These are phyloP conservation scores for Thamnophis elegans DNA, from an alignment of 2,797 vertebrate genomes.

Conservation along the genomic window DNA sequence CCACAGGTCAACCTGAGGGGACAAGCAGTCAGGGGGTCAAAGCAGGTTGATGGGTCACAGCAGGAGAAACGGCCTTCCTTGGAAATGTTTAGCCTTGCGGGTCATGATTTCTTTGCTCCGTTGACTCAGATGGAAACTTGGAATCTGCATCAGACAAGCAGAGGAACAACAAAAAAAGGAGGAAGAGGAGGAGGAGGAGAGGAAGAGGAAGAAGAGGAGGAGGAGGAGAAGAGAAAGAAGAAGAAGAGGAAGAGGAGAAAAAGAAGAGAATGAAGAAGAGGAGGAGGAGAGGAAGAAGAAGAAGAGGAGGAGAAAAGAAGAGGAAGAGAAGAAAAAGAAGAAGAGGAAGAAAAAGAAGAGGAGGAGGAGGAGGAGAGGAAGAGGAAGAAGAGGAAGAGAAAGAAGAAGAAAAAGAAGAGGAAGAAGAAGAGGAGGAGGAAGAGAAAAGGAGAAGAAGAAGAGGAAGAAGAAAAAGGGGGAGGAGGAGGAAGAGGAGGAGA, in stretches of 20 bases:
- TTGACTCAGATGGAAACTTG: not conserved
- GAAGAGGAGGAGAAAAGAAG: not conserved
- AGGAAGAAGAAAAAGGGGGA: too few species aligned
- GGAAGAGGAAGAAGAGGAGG: too few species aligned
- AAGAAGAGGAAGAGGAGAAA: too few species aligned
- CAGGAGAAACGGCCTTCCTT: not conserved
- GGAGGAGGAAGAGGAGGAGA: too few species aligned
- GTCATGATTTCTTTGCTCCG: not conserved
- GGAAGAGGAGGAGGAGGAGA: accelerated
- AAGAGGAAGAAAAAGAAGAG: too few species aligned
- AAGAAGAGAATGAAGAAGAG: not conserved
- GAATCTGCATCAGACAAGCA: not conserved
- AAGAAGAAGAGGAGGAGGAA: too few species aligned
- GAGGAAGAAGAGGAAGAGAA: too few species aligned
- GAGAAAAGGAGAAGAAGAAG: too few species aligned
- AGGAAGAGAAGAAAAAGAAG: not conserved
- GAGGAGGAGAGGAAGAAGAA: not conserved
- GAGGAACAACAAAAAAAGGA: not conserved
- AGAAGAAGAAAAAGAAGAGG: too few species aligned
- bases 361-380: accelerated
- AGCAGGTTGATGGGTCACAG: not conserved
- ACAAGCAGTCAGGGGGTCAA: not conserved
- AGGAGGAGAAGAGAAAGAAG: too few species aligned
- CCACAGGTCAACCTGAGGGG: not conserved
- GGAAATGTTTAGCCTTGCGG: not conserved